phyloP scores from a whole-genome alignment of 1,140 invertebrate genomes.

The Drosophila arizonae region DNA sequence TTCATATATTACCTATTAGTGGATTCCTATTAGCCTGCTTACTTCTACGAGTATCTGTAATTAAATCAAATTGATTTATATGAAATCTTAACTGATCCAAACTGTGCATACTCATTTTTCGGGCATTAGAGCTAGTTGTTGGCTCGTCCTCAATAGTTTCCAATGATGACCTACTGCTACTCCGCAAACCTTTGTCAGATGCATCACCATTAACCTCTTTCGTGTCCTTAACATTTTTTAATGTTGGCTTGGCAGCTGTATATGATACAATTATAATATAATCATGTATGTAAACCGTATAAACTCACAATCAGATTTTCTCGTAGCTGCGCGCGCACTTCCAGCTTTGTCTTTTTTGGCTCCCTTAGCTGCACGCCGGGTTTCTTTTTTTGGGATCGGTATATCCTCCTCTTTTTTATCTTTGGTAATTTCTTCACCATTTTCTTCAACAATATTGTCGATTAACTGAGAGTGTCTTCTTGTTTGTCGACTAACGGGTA shows the following conservation, averaged over 20 bases:
- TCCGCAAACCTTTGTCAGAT: background rate
- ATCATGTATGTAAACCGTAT: too few relatives aligned
- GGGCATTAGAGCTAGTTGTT: constrained; percentile 4
- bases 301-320: background rate
- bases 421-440: background rate
- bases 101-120: background rate
- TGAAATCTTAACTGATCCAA: background rate
- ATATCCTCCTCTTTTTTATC: background rate
- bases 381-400: background rate
- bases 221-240: background rate
- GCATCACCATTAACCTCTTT: background rate
- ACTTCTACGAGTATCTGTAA: background rate
- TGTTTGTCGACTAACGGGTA: background rate
- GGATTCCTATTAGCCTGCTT: background rate
- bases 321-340: background rate
- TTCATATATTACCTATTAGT: constrained; percentile 24
- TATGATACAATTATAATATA: background rate
- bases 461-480: background rate
- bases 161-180: background rate
- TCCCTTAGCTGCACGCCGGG: too few relatives aligned
- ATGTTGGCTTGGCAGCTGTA: background rate
- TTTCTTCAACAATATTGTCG: background rate
- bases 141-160: background rate
- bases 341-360: background rate
- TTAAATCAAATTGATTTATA: background rate